Percentiles rank a stretch among this genome's conserved stretches.
Conservation (phyloP, 2,797 vertebrate species). For the Amblyraja radiata region DNA sequence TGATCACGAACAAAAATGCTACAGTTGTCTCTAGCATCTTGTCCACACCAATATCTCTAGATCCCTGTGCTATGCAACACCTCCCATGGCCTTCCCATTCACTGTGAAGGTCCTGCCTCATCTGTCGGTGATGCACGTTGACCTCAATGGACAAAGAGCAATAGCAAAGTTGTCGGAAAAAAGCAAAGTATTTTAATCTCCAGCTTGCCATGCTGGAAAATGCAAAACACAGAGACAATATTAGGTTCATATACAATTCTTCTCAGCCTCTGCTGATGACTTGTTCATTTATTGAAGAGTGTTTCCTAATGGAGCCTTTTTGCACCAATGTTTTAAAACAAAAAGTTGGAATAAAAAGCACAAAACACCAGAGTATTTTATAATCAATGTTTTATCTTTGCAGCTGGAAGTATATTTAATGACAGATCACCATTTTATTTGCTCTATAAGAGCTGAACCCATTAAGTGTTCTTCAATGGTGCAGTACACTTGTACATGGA, state of each 20-base stretch:
- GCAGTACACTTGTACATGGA: conserved; percentile 30
- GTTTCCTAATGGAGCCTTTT: too few species aligned
- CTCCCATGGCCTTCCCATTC: too few species aligned
- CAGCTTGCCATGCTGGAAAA: not conserved
- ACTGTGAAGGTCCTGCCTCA: too few species aligned
- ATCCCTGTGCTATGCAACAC: too few species aligned
- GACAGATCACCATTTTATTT: conserved; percentile 51
- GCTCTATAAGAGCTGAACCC: conserved; percentile 61
- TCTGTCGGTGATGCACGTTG: too few species aligned
- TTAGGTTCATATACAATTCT: not conserved
- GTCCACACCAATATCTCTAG: not conserved
- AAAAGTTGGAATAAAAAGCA: conserved; percentile 43
- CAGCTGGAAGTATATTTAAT: conserved; percentile 61
- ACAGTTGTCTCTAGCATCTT: not conserved
- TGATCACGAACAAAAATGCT: too few species aligned
- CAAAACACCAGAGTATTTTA: conserved; percentile 47
- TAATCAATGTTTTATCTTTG: conserved; percentile 63
- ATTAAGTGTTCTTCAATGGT: conserved; percentile 42
- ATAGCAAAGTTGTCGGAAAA: not conserved
- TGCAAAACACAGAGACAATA: not conserved
- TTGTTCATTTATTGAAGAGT: too few species aligned
- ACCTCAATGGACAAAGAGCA: too few species aligned
- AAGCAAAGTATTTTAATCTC: not conserved
- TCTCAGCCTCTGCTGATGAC: too few species aligned
- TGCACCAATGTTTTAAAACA: not conserved